Evolutionary conservation across 2,113 vertebrate genomes (phyloP).

Genomic region (Myotis davidii): DNA sequence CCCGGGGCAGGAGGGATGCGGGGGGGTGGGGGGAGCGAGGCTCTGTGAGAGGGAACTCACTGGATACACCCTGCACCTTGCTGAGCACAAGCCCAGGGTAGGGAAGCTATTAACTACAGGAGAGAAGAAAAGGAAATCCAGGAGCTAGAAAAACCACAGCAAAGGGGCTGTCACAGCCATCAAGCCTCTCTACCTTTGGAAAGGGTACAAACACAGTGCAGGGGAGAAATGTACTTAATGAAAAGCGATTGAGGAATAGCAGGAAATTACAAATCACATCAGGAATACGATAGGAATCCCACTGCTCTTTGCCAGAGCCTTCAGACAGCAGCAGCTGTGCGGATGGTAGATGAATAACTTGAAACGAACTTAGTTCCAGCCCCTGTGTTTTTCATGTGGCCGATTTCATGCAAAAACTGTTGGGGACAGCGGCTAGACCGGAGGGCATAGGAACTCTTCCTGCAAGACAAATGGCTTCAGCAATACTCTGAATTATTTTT

Average conservation of each 20-base stretch:
- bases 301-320: neutral
- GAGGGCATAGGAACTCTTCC: neutral
- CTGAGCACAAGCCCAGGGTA: neutral
- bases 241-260: neutral
- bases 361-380: neutral
- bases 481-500: neutral
- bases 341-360: neutral
- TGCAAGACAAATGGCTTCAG: neutral
- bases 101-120: neutral
- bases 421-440: neutral
- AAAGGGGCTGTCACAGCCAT: neutral
- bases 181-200: neutral
- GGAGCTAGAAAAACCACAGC: neutral
- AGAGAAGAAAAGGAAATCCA: neutral
- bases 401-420: neutral
- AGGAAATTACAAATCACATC: neutral
- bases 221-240: neutral
- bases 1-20: too few relatives aligned
- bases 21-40: neutral
- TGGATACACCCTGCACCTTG: neutral
- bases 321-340: neutral
- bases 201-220: neutral
- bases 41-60: neutral
- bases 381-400: neutral
- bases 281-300: neutral